Evolutionary conservation across 2,797 vertebrate genomes (phyloP).

Genomic region (Cygnus olor): DNA sequence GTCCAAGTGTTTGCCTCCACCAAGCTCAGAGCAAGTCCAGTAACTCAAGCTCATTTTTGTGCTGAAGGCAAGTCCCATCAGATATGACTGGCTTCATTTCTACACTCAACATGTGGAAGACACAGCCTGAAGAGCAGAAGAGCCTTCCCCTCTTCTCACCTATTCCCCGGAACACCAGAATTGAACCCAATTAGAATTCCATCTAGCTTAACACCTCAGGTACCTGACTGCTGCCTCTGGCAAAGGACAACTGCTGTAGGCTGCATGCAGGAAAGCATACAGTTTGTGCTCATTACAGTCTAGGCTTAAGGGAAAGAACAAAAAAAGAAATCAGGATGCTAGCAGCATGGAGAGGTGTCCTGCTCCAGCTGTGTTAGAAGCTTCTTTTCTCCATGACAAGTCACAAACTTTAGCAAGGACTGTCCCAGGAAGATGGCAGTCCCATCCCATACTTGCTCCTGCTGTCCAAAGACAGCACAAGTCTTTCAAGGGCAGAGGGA

Average conservation of each 20-base stretch:
- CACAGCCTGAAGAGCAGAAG: not conserved
- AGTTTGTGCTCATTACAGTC: not conserved
- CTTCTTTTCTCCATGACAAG: not conserved
- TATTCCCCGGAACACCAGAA: not conserved
- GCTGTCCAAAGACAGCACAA: not conserved
- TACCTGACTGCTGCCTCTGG: not conserved
- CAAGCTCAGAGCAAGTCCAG: not conserved
- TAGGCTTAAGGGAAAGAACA: not conserved
- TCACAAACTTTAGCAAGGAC: not conserved
- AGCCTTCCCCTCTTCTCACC: not conserved
- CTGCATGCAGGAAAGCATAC: not conserved
- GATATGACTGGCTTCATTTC: not conserved
- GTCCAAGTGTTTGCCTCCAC: not conserved
- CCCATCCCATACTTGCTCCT: not conserved
- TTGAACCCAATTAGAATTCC: not conserved
- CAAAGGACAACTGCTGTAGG: fast-evolving
- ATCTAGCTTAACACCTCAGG: not conserved
- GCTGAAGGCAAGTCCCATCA: not conserved
- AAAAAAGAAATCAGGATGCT: not conserved
- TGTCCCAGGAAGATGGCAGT: fast-evolving
- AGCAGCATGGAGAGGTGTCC: not conserved
- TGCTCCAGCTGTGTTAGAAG: not conserved
- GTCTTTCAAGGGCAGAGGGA: not conserved
- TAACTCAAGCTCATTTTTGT: not conserved
- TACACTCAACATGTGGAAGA: not conserved